These are phyloP conservation scores for Thomomys bottae DNA, from an alignment of 2,113 vertebrate species.

Conservation along the genomic window DNA sequence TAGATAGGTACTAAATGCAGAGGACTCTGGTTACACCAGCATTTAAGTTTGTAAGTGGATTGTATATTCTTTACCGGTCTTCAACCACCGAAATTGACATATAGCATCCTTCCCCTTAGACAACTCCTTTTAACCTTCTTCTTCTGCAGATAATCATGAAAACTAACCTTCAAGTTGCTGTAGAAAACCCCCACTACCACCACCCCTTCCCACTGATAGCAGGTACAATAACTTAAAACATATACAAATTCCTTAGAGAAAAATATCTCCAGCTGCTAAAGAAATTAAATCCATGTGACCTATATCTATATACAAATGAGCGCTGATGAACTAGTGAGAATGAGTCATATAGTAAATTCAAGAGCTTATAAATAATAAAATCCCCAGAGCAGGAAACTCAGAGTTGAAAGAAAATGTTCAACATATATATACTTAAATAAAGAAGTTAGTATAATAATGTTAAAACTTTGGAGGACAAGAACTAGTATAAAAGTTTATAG, in stretches of 20 bases:
- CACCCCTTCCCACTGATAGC: neutral
- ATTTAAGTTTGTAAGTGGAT: slow-evolving; percentile 25
- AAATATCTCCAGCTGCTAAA: slow-evolving; percentile 48
- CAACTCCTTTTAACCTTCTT: neutral
- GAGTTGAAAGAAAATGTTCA: slow-evolving; percentile 15
- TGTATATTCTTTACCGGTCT: neutral
- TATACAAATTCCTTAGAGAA: slow-evolving; percentile 19
- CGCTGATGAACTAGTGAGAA: slow-evolving; percentile 65
- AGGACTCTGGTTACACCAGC: neutral
- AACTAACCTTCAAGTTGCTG: slow-evolving; percentile 26
- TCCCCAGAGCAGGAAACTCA: neutral
- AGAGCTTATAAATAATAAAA: slow-evolving; percentile 43
- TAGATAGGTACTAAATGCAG: slow-evolving; percentile 32
- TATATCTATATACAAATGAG: slow-evolving; percentile 72
- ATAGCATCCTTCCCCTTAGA: neutral
- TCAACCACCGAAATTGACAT: neutral
- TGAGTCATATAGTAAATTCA: slow-evolving; percentile 37
- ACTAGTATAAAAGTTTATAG: neutral
- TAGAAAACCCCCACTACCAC: neutral
- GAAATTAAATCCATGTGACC: slow-evolving; percentile 75
- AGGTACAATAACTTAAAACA: slow-evolving; percentile 49
- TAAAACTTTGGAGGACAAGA: neutral
- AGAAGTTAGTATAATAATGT: neutral
- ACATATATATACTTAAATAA: neutral
- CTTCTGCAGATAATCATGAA: neutral